Evolutionary conservation across 2,113 vertebrate species (phyloP).

Genomic region (Capricornis sumatraensis): DNA sequence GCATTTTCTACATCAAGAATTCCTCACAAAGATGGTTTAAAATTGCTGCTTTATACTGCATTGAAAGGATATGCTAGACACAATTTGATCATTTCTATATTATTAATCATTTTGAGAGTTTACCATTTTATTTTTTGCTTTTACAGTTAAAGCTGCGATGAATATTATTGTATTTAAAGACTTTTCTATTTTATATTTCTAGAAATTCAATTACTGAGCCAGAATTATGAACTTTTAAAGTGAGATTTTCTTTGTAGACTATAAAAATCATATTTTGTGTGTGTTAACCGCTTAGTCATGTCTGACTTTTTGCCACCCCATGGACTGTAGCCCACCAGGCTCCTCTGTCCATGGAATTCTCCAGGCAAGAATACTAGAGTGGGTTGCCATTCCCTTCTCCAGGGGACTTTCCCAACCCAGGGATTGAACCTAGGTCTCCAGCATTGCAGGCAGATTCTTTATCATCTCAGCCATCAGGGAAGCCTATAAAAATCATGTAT

Average conservation of each 20-base stretch:
- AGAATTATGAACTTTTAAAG: not conserved
- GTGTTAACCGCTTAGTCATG: not conserved
- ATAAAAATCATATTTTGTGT: not conserved
- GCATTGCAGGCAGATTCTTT: not conserved
- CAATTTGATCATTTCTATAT: not conserved
- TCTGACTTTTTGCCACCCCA: not conserved
- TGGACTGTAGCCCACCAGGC: not conserved
- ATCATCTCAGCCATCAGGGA: not conserved
- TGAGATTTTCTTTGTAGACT: not conserved
- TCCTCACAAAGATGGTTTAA: not conserved
- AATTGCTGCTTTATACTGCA: not conserved
- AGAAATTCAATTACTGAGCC: constrained; percentile 10
- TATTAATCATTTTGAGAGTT: not conserved
- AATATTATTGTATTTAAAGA: not conserved
- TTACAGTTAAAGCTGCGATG: not conserved
- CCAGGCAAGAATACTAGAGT: not conserved
- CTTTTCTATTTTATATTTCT: constrained; percentile 4
- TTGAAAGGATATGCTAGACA: not conserved
- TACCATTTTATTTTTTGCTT: not conserved
- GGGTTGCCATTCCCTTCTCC: not conserved
- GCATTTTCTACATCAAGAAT: not conserved
- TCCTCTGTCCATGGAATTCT: not conserved
- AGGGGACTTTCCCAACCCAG: not conserved
- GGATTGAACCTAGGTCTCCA: not conserved
- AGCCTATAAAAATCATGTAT: not conserved